Conservation (phyloP, 2,888 invertebrate species). For the Harpagoxenus sublaevis region DNA sequence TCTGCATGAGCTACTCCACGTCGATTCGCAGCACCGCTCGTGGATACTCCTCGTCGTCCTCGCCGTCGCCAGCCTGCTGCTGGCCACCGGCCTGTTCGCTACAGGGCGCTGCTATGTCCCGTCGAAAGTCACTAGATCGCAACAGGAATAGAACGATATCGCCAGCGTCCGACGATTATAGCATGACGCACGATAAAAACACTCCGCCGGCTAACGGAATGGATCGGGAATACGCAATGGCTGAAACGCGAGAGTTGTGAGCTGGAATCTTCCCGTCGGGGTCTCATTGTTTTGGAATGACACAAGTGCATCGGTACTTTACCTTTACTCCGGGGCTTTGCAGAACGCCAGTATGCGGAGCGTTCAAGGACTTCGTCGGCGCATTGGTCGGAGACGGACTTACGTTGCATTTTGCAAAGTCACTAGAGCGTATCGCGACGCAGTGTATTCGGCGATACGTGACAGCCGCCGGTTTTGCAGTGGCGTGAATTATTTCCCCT, state of each 20-base stretch:
- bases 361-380: slow-evolving; percentile 25
- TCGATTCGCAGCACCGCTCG: background rate
- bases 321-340: background rate
- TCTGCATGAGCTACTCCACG: background rate
- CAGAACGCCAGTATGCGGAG: slow-evolving; percentile 19
- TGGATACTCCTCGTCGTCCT: background rate
- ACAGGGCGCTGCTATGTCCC: slow-evolving; percentile 3
- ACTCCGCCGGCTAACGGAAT: background rate
- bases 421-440: slow-evolving; percentile 36
- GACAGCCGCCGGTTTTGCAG: slow-evolving; percentile 15
- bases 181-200: background rate
- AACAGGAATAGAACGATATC: background rate
- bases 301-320: background rate
- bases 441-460: slow-evolving; percentile 14
- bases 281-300: background rate
- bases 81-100: background rate
- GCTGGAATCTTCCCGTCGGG: background rate
- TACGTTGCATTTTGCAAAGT: slow-evolving; percentile 12
- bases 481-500: slow-evolving; percentile 4
- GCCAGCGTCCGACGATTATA: background rate
- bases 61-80: background rate
- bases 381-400: slow-evolving; percentile 1
- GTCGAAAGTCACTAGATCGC: slow-evolving; percentile 43
- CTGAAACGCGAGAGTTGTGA: background rate
- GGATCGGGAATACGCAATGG: background rate